Conservation (phyloP, 37 sponge, comb jelly and placozoan genomes). For the Ephydatia muelleri region DNA sequence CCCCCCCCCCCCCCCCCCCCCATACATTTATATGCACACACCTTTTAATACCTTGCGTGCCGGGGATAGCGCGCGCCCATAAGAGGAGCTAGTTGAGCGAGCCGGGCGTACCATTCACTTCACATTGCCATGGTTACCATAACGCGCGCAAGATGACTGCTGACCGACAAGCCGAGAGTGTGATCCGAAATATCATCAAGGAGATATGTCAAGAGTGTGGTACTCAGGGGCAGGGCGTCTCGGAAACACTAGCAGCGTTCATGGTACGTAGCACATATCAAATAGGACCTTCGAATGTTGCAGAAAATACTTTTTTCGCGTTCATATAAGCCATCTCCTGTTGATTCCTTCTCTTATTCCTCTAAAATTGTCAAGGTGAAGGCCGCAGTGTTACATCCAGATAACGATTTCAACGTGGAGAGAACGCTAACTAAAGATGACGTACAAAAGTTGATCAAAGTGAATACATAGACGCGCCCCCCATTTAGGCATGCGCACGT, state of each 20-base stretch:
- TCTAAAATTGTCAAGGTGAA: conserved; percentile 69
- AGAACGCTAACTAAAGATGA: conserved; percentile 93
- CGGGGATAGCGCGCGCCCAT: neutral
- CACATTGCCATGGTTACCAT: neutral
- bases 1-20: neutral
- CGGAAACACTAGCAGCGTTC: conserved; percentile 97
- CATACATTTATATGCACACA: conserved; percentile 4
- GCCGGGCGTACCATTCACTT: neutral
- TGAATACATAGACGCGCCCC: neutral
- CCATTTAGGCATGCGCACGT: neutral
- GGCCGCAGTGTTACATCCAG: conserved; percentile 95
- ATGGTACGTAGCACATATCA: conserved; percentile 57
- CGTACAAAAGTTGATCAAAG: conserved; percentile 92
- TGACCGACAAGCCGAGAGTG: conserved; percentile 90
- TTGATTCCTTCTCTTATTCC: neutral
- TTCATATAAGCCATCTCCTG: neutral
- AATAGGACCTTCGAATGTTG: neutral
- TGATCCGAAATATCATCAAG: conserved; percentile 95
- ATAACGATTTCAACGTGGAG: conserved; percentile 94
- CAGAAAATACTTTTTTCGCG: neutral
- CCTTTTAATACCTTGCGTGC: neutral
- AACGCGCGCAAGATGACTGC: conserved; percentile 19
- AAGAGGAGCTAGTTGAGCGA: neutral
- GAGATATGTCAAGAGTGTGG: conserved; percentile 90
- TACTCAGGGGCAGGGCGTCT: conserved; percentile 77